Evolutionary conservation across 2,888 invertebrate genomes (phyloP).

Genomic region (Nephrotoma flavescens): DNA sequence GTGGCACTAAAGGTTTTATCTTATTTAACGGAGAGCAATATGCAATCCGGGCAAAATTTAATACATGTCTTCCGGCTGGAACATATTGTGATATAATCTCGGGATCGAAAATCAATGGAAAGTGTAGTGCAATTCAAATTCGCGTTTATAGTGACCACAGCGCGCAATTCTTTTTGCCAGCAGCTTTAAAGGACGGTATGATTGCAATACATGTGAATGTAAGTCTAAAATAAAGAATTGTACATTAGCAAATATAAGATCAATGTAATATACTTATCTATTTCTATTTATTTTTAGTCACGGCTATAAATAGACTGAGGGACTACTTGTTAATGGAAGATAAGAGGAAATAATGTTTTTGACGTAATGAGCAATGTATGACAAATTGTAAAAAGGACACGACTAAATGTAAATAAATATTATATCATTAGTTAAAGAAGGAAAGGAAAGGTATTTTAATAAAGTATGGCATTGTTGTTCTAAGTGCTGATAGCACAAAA

Average conservation of each 20-base stretch:
- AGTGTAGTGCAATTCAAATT: conserved; percentile 49
- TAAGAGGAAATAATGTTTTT: not conserved
- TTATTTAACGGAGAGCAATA: conserved; percentile 48
- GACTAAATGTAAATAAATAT: too few species aligned
- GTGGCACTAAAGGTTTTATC: conserved; percentile 52
- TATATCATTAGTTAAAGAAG: too few species aligned
- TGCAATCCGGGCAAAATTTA: conserved; percentile 7
- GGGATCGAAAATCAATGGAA: conserved; percentile 35
- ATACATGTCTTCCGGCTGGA: conserved; percentile 54
- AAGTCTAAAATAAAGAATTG: not conserved
- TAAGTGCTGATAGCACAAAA: too few species aligned
- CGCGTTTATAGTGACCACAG: conserved; percentile 16
- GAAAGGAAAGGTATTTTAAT: too few species aligned
- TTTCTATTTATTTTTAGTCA: not conserved
- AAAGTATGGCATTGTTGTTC: too few species aligned
- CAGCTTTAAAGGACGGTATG: conserved; percentile 42
- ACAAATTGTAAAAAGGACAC: not conserved
- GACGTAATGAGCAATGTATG: not conserved
- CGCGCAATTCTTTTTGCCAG: not conserved
- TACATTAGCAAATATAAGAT: too few species aligned
- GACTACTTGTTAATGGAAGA: not conserved
- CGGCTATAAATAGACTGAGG: not conserved
- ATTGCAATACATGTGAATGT: conserved; percentile 42
- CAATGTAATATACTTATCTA: not conserved
- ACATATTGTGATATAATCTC: conserved; percentile 67